A percentile compares a stretch with the other conserved stretches of the same genome.
Conservation (phyloP, 1,140 invertebrate genomes). For the Drosophila obscura region DNA sequence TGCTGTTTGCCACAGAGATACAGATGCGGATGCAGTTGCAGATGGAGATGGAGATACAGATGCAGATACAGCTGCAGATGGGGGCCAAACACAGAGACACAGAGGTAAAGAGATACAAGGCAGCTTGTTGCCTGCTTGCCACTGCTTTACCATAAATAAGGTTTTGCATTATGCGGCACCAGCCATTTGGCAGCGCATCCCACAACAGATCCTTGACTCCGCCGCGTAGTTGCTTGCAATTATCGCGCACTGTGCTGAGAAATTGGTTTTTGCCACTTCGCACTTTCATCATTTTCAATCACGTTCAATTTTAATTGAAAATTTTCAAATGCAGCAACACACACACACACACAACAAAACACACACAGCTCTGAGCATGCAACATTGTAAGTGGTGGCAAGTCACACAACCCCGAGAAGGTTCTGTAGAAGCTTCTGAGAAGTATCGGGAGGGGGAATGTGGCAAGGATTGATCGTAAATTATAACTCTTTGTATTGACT, state of each 20-base stretch:
- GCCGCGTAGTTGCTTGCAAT: slow-evolving; percentile 55
- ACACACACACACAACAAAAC: slow-evolving; percentile 21
- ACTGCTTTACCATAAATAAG: slow-evolving; percentile 76
- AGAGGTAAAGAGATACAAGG: slow-evolving; percentile 11
- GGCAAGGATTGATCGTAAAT: slow-evolving; percentile 19
- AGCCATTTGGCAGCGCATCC: slow-evolving; percentile 78
- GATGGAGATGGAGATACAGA: slow-evolving; percentile 36
- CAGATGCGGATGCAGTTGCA: slow-evolving; percentile 50
- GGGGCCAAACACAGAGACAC: background rate
- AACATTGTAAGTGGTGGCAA: slow-evolving; percentile 31
- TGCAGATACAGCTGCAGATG: slow-evolving; percentile 7
- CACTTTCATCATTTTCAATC: slow-evolving; percentile 82
- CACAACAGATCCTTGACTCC: slow-evolving; percentile 51
- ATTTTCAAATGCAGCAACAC: slow-evolving; percentile 54
- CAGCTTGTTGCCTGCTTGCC: slow-evolving; percentile 59
- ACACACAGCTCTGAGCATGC: slow-evolving; percentile 12
- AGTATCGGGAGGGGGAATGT: background rate
- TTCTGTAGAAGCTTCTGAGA: slow-evolving; percentile 17
- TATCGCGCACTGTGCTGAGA: slow-evolving; percentile 80
- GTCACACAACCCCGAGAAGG: background rate
- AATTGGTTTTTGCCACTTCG: slow-evolving; percentile 82
- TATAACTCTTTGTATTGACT: slow-evolving; percentile 23
- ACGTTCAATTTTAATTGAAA: slow-evolving; percentile 82
- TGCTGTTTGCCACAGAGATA: slow-evolving; percentile 51
- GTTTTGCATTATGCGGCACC: slow-evolving; percentile 72